phyloP scores from a whole-genome alignment of 2,888 invertebrate species.

The Tridacna crocea region DNA sequence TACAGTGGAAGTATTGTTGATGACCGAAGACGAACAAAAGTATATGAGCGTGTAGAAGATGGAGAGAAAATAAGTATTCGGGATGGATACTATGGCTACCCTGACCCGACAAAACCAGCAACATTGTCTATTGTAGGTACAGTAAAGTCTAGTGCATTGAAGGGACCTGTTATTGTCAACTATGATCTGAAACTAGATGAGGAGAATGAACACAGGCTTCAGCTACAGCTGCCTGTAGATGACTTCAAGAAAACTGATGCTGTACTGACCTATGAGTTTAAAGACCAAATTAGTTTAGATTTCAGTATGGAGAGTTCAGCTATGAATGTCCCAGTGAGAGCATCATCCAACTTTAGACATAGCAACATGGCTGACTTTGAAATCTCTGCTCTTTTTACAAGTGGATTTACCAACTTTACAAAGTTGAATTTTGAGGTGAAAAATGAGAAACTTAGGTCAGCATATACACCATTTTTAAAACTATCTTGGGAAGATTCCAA shows the following conservation, averaged over 20 bases:
- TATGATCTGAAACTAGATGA: slow-evolving; percentile 5
- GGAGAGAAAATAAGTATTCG: not conserved
- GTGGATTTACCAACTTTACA: slow-evolving; percentile 47
- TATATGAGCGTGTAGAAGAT: not conserved
- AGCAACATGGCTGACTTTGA: slow-evolving; percentile 36
- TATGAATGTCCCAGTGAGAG: slow-evolving; percentile 16
- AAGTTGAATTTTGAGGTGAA: slow-evolving; percentile 31
- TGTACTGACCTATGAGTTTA: slow-evolving; percentile 15
- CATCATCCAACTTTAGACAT: slow-evolving; percentile 6
- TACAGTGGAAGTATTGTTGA: slow-evolving; percentile 22
- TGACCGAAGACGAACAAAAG: not conserved
- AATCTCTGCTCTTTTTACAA: slow-evolving; percentile 48
- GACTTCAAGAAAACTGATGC: slow-evolving; percentile 32
- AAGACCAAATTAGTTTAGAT: slow-evolving; percentile 3
- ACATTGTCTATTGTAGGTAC: not conserved
- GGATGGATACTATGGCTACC: not conserved
- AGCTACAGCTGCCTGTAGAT: slow-evolving; percentile 6
- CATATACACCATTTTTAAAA: slow-evolving; percentile 36
- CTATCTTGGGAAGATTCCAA: slow-evolving; percentile 39
- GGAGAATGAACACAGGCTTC: not conserved
- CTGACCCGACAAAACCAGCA: not conserved
- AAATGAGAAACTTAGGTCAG: slow-evolving; percentile 6
- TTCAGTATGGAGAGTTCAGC: slow-evolving; percentile 6
- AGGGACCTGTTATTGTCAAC: slow-evolving; percentile 5
- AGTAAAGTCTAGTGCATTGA: not conserved